These are phyloP conservation scores for Lochmaea capreae DNA, from an alignment of 2,888 invertebrate species.

Conservation along the genomic window DNA sequence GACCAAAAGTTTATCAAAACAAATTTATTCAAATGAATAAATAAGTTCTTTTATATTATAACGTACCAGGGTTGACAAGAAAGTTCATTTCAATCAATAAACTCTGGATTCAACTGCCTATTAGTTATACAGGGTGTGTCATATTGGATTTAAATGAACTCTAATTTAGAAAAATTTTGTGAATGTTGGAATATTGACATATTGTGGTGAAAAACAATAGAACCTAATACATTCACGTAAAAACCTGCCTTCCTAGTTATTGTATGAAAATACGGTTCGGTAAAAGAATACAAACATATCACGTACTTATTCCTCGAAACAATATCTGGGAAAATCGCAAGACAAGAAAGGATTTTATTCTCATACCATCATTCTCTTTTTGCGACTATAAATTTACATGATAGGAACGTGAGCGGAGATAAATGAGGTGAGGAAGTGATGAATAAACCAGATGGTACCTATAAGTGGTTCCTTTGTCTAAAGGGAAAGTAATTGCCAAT, in stretches of 20 bases:
- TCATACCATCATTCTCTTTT: constrained; percentile 23
- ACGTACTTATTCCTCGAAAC: constrained; percentile 33
- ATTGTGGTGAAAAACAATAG: neutral
- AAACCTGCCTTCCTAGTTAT: constrained; percentile 26
- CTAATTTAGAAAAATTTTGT: too few relatives aligned
- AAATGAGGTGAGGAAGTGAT: constrained; percentile 31
- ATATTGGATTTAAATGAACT: too few relatives aligned
- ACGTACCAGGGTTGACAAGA: too few relatives aligned
- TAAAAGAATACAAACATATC: constrained; percentile 23
- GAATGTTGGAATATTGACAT: too few relatives aligned
- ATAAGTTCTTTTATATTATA: neutral
- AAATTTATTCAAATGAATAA: neutral
- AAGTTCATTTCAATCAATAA: too few relatives aligned
- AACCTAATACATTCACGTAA: neutral
- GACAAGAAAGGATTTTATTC: constrained; percentile 34
- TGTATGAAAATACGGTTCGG: constrained; percentile 27
- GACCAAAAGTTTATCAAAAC: constrained; percentile 5
- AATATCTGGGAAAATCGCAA: constrained; percentile 39
- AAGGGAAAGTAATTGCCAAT: too few relatives aligned
- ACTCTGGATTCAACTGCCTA: too few relatives aligned
- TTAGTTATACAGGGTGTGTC: too few relatives aligned
- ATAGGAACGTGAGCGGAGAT: constrained; percentile 21
- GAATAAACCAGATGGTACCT: constrained; percentile 23
- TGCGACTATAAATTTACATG: constrained; percentile 29
- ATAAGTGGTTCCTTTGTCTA: constrained; percentile 27